Evolutionary conservation across 2,888 invertebrate species (phyloP), one percentile per base, ranked within the genome.

Genomic region (Amiota minor): DNA sequence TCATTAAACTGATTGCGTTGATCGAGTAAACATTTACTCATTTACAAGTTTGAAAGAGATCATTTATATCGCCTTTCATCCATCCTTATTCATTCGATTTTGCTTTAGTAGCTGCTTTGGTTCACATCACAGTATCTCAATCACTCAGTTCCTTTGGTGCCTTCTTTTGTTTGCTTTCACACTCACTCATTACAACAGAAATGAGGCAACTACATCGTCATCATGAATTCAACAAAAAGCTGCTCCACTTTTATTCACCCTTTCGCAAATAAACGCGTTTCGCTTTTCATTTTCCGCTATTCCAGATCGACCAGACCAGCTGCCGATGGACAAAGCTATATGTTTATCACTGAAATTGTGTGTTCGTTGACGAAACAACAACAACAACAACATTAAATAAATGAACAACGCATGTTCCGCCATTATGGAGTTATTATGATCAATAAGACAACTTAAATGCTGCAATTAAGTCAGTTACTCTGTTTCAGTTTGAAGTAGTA

Each of bases 391-490:
- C 35, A 35, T 35, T 35, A 8, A 35, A 8, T 6, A 35, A 35
- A 35, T 35, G 35, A 35, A 6, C 35, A 35, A 35, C 87, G 86
- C 86, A 88, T 89, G 88, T 88, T 89, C 88, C 89, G 88, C 89
- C 89, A 89, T 89, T 89, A 89, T 89, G 89, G 89, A 89, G 89
- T 89, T 89, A 89, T 89, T 89, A 89, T 89, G 89, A 89, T 89
- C 89, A 89, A 89, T 89, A 89, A 89, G 89, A 89, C 88, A 87
- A 85, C 86, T 89, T 89, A 89, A 89, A 89, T 87, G 89, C 86
- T 88, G 89, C 89, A 88, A 89, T 89, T 89, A 89, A 88, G 86
- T 88, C 82, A 78, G 81, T 79, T 81, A 77, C 79, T 73, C 74
- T 78, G 71, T 67, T 72, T 59, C 65, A 46, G 35, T 62, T 68